Conservation (phyloP, 2,113 vertebrate species). For the Bos indicus region DNA sequence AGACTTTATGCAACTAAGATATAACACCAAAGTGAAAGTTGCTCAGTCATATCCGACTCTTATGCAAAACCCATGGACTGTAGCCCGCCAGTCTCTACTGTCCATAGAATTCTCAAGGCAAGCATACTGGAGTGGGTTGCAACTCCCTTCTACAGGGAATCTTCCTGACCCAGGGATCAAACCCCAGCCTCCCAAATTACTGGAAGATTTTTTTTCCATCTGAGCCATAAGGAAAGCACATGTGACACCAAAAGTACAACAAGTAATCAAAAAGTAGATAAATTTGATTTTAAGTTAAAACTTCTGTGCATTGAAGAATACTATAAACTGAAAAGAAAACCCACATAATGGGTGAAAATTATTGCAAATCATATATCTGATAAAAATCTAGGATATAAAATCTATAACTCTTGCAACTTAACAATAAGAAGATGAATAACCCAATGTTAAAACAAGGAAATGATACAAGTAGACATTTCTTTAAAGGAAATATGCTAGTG, state of each 20-base stretch:
- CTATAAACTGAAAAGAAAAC: neutral
- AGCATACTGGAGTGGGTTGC: neutral
- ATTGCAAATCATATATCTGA: neutral
- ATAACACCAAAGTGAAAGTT: neutral
- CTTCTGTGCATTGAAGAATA: neutral
- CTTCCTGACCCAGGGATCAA: neutral
- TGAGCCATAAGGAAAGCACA: neutral
- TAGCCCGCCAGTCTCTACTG: accelerated
- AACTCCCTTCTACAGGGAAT: neutral
- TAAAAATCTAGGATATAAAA: neutral
- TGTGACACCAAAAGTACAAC: neutral
- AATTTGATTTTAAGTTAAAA: neutral
- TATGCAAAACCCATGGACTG: neutral
- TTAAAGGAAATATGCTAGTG: neutral
- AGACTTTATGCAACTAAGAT: neutral
- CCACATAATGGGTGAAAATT: neutral
- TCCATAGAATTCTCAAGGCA: neutral
- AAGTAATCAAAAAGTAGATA: neutral
- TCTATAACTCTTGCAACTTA: neutral
- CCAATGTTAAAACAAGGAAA: neutral
- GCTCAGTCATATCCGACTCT: neutral
- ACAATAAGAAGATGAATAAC: neutral
- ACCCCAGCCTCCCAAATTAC: neutral
- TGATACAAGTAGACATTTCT: neutral
- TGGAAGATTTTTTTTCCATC: neutral